phyloP scores from a whole-genome alignment of 1,140 invertebrate genomes.

The Pachyrhynchus sulphureomaculatus region DNA sequence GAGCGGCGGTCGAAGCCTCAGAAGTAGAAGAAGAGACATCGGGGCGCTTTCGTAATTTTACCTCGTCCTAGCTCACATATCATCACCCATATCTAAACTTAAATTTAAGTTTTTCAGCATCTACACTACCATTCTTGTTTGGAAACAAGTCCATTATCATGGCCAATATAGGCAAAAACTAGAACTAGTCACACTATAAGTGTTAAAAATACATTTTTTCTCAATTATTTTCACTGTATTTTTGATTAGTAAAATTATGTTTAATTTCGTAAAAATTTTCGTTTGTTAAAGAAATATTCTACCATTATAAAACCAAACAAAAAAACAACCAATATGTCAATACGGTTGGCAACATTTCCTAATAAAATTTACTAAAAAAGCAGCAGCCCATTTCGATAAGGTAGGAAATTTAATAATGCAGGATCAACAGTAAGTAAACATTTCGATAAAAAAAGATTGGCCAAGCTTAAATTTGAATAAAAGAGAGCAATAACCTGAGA shows the following conservation, averaged over 20 bases:
- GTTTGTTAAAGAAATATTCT: no score
- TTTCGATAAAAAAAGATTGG: no score
- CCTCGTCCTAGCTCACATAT: slow-evolving; percentile 51
- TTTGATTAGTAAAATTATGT: neutral
- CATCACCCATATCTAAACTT: slow-evolving; percentile 49
- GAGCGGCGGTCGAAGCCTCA: slow-evolving; percentile 65
- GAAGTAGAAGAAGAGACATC: slow-evolving; percentile 73
- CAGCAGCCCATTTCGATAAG: no score
- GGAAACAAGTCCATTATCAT: slow-evolving; percentile 46
- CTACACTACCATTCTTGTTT: slow-evolving; percentile 47
- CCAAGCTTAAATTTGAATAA: no score
- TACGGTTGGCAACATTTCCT: no score
- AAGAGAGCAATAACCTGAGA: no score
- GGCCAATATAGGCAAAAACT: neutral
- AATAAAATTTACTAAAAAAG: no score
- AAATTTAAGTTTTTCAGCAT: slow-evolving; percentile 50
- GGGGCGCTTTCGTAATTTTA: slow-evolving; percentile 69
- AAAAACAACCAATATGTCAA: no score
- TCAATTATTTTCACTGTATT: neutral
- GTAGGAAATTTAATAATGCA: no score
- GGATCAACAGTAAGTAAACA: no score
- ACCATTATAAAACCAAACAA: no score
- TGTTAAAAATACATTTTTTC: neutral
- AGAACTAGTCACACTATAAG: neutral
- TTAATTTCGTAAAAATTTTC: no score